Percentiles rank a stretch among this genome's conserved stretches.
Conservation (phyloP, 2,113 vertebrate species). For the Melanotaenia duboulayi region DNA sequence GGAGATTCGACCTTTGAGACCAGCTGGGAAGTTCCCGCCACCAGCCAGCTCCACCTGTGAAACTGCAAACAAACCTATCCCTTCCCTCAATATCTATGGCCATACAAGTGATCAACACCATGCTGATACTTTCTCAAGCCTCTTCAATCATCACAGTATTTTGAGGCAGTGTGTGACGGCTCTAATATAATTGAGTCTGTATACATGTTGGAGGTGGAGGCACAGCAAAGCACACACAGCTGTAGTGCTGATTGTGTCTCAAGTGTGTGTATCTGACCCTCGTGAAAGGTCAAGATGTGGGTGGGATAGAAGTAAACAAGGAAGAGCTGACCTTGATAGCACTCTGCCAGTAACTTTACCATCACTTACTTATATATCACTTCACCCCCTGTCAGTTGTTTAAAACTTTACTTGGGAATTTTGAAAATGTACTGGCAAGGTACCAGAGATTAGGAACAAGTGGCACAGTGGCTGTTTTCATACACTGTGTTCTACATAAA, state of each 20-base stretch:
- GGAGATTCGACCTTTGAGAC: slow-evolving; percentile 65
- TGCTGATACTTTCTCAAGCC: slow-evolving; percentile 54
- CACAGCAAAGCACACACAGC: slow-evolving; percentile 53
- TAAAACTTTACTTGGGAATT: slow-evolving; percentile 6
- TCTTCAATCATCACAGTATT: slow-evolving; percentile 24
- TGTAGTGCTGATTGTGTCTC: slow-evolving; percentile 38
- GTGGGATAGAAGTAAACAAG: neutral
- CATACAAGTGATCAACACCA: slow-evolving; percentile 48
- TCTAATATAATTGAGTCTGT: slow-evolving; percentile 4
- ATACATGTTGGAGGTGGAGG: slow-evolving; percentile 7
- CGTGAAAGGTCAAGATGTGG: slow-evolving; percentile 19
- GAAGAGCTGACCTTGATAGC: slow-evolving; percentile 30
- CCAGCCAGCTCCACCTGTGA: slow-evolving; percentile 53
- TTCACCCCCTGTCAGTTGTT: slow-evolving; percentile 4
- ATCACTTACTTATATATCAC: neutral
- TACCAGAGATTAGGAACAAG: slow-evolving; percentile 14
- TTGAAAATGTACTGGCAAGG: neutral
- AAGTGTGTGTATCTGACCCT: slow-evolving; percentile 38
- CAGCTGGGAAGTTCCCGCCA: slow-evolving; percentile 58
- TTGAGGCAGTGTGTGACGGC: neutral
- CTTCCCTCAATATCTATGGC: slow-evolving; percentile 21
- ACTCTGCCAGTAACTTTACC: slow-evolving; percentile 15
- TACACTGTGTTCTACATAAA: slow-evolving; percentile 30
- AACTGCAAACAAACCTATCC: slow-evolving; percentile 60
- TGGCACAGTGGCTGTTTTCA: slow-evolving; percentile 17